Conservation (phyloP, 1,140 invertebrate genomes). For the Heterodera schachtii region DNA sequence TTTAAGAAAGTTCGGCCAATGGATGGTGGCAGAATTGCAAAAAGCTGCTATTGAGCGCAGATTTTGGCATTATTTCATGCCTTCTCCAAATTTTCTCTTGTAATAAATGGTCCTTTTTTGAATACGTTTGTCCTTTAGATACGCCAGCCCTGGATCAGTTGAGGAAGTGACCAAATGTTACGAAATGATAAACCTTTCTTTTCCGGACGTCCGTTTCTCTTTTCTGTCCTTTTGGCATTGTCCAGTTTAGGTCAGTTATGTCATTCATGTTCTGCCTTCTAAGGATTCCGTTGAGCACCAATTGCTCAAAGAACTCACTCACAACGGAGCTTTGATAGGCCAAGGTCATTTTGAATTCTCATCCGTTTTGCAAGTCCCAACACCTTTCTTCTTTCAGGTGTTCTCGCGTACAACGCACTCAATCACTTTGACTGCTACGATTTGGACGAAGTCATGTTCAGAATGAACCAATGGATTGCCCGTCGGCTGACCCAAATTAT, state of each 20-base stretch:
- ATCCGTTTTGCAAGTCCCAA: too few relatives aligned
- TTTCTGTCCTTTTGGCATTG: not conserved
- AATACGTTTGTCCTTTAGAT: conserved; percentile 4
- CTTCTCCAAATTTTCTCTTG: conserved; percentile 21
- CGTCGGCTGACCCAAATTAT: conserved; percentile 33
- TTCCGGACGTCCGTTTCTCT: conserved; percentile 8
- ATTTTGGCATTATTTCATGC: conserved; percentile 24
- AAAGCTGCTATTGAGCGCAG: not conserved
- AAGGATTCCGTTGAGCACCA: conserved; percentile 36
- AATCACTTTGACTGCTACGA: conserved; percentile 27
- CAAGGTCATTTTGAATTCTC: conserved; percentile 11
- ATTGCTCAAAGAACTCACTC: conserved; percentile 31
- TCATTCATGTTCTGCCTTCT: conserved; percentile 34
- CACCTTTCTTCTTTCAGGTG: conserved; percentile 16
- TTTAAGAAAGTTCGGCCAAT: conserved; percentile 29
- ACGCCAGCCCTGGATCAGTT: conserved; percentile 22
- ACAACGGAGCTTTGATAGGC: conserved; percentile 26
- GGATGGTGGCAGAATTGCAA: conserved; percentile 31
- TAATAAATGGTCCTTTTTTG: conserved; percentile 1
- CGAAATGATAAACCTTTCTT: conserved; percentile 8
- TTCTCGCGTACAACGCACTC: conserved; percentile 35
- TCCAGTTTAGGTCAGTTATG: conserved; percentile 25
- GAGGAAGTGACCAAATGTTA: conserved; percentile 13
- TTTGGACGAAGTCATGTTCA: conserved; percentile 25
- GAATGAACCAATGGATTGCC: conserved; percentile 41